These are phyloP conservation scores for Pristionchus japonicus DNA, from an alignment of 2,888 invertebrate species.

Conservation along the genomic window DNA sequence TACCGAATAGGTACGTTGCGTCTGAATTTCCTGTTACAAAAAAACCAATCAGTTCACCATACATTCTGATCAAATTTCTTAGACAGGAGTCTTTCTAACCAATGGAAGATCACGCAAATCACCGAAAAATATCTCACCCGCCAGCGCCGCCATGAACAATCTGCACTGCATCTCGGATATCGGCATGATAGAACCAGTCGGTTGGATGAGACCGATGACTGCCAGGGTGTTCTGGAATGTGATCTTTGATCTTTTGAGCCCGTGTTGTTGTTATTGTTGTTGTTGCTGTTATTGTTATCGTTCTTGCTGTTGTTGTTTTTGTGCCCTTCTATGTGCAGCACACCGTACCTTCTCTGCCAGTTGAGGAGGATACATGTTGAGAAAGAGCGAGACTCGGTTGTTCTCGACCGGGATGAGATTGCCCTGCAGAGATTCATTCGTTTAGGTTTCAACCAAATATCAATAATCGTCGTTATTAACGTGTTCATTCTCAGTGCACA, in stretches of 20 bases:
- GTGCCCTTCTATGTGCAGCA: no score
- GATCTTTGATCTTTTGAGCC: background rate
- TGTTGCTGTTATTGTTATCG: no score
- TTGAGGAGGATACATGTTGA: slow-evolving; percentile 76
- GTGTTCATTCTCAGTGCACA: no score
- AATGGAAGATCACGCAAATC: no score
- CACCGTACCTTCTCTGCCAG: slow-evolving; percentile 56
- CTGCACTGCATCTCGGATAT: slow-evolving; percentile 77
- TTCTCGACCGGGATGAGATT: slow-evolving; percentile 59
- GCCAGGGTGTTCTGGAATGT: slow-evolving; percentile 75
- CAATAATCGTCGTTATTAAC: no score
- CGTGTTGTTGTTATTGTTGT: no score
- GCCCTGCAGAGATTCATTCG: slow-evolving; percentile 48
- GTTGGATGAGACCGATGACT: slow-evolving; percentile 77
- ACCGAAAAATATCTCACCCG: background rate
- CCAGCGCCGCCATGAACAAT: slow-evolving; percentile 63
- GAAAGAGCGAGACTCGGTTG: slow-evolving; percentile 74
- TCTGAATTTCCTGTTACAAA: background rate
- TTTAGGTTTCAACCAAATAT: background rate
- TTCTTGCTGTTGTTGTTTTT: no score
- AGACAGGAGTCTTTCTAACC: no score
- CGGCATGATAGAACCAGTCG: slow-evolving; percentile 77
- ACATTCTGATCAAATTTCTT: no score
- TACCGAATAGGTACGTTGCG: background rate
- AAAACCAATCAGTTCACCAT: background rate